phyloP scores from a whole-genome alignment of 2,797 vertebrate species.

The Sternarchorhynchus goeldii region DNA sequence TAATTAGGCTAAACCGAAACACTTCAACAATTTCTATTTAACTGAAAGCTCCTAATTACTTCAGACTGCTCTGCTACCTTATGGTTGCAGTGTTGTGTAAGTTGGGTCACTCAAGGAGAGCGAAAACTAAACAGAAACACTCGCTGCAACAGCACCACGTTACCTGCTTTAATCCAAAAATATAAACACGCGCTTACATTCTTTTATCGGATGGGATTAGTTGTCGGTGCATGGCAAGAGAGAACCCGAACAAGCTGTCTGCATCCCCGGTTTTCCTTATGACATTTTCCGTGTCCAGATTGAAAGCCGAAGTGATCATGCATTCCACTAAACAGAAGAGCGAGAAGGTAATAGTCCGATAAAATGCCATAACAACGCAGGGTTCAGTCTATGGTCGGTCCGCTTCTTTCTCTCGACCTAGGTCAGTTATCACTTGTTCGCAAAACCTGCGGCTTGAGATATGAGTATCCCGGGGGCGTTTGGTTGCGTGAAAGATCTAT shows the following conservation, averaged over 20 bases:
- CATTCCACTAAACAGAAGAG: constrained; percentile 49
- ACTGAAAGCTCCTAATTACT: too few species aligned
- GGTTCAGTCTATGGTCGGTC: neutral
- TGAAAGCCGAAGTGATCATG: constrained; percentile 70
- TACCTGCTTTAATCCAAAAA: neutral
- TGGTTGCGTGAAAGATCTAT: neutral
- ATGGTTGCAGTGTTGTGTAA: too few species aligned
- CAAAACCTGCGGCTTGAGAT: constrained; percentile 5
- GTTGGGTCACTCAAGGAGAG: too few species aligned
- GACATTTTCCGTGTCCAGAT: constrained; percentile 77
- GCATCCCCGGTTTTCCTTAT: constrained; percentile 75
- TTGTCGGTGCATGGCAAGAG: constrained; percentile 82
- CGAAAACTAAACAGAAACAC: neutral
- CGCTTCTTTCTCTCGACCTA: neutral
- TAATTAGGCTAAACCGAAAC: too few species aligned
- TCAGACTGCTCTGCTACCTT: too few species aligned
- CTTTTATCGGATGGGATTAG: constrained; percentile 74
- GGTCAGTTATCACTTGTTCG: too few species aligned
- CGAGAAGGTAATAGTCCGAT: constrained; percentile 28
- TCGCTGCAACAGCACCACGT: neutral
- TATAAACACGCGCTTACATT: constrained; percentile 73
- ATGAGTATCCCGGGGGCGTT: neutral
- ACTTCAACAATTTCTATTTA: too few species aligned
- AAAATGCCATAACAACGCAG: constrained; percentile 45
- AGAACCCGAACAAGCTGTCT: constrained; percentile 83